These are phyloP conservation scores for Urosaurus nigricauda DNA, from an alignment of 2,797 vertebrate species.

Conservation along the genomic window DNA sequence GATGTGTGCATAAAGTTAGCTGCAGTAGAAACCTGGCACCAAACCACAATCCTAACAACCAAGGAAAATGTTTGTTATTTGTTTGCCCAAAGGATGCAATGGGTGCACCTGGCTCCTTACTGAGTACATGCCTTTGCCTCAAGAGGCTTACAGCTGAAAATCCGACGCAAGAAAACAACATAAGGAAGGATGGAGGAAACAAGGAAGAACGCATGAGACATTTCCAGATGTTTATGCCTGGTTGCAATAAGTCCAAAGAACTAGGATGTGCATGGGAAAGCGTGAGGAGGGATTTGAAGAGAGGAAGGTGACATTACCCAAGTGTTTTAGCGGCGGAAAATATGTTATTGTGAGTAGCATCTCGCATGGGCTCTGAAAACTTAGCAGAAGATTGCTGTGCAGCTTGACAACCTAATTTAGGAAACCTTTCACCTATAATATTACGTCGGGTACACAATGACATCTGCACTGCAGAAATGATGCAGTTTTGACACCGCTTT, in stretches of 20 bases:
- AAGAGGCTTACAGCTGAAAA: background rate
- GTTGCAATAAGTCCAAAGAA: background rate
- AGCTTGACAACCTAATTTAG: background rate
- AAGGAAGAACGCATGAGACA: background rate
- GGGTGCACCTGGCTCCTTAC: background rate
- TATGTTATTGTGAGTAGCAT: background rate
- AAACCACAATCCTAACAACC: background rate
- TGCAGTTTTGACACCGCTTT: too few species aligned
- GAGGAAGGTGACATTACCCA: background rate
- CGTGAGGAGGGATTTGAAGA: background rate
- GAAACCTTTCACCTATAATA: background rate
- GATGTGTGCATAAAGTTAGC: background rate
- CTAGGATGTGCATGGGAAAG: background rate
- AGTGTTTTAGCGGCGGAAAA: background rate
- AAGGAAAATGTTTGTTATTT: background rate
- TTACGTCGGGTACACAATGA: background rate
- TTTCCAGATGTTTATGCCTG: background rate
- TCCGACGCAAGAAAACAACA: background rate
- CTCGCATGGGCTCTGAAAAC: background rate
- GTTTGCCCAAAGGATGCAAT: background rate
- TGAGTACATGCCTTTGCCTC: background rate
- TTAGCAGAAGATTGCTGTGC: too few species aligned
- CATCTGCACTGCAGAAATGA: too few species aligned
- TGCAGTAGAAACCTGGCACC: background rate
- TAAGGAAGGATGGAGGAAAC: background rate